These are phyloP conservation scores for Sitobion miscanthi DNA, from an alignment of 1,140 invertebrate genomes.

Conservation along the genomic window DNA sequence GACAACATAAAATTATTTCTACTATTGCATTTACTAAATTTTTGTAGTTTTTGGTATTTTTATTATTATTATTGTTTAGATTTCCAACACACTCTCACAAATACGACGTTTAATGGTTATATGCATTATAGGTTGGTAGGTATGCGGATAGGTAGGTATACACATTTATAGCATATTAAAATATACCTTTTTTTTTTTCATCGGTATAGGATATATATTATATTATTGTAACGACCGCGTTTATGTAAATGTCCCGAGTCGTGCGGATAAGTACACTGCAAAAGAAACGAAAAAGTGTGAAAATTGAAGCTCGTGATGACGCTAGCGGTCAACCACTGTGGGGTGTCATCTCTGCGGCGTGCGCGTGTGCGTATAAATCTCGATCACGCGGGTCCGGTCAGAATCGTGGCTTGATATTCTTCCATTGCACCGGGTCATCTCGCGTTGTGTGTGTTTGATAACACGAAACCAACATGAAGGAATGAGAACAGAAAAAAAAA, in stretches of 20 bases:
- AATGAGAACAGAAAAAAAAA: slow-evolving; percentile 32
- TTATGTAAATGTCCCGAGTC: slow-evolving; percentile 43
- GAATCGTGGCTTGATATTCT: slow-evolving; percentile 55
- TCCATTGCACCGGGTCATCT: slow-evolving; percentile 41
- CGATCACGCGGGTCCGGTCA: slow-evolving; percentile 56
- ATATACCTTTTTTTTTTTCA: background rate
- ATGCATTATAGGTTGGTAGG: background rate
- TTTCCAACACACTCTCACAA: background rate
- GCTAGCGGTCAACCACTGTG: slow-evolving; percentile 49
- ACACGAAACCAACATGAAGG: slow-evolving; percentile 42
- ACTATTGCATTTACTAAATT: background rate
- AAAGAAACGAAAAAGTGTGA: slow-evolving; percentile 52
- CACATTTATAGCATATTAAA: background rate
- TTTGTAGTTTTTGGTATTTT: background rate
- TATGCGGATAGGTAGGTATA: background rate
- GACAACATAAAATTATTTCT: background rate
- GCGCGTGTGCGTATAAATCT: slow-evolving; percentile 48
- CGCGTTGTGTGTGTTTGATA: slow-evolving; percentile 50
- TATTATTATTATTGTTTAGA: background rate
- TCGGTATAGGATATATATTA: background rate
- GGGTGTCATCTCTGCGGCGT: slow-evolving; percentile 49
- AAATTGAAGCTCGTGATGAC: slow-evolving; percentile 55
- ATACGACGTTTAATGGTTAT: background rate
- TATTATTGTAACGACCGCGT: slow-evolving; percentile 39
- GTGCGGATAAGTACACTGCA: slow-evolving; percentile 27